A percentile compares a stretch with the other conserved stretches of the same genome.
Evolutionary conservation across 2,888 invertebrate species (phyloP).

Genomic region (Dascillus cervinus): DNA sequence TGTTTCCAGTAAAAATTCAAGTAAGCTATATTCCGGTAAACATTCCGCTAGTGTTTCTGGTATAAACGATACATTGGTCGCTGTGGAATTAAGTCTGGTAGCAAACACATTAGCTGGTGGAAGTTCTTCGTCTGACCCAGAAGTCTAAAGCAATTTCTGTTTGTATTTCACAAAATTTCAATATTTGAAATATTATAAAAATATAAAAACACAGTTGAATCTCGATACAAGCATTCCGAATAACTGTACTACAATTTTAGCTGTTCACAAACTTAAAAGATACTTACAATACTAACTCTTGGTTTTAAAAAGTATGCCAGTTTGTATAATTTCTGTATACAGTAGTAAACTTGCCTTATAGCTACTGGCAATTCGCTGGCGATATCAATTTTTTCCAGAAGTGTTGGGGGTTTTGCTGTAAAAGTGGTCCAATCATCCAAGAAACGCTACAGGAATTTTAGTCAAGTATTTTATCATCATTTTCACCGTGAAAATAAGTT

Average conservation of each 20-base stretch:
- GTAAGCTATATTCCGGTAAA: slow-evolving; percentile 44
- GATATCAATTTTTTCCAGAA: slow-evolving; percentile 43
- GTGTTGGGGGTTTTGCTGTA: slow-evolving; percentile 41
- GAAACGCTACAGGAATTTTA: slow-evolving; percentile 16
- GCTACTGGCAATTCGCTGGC: slow-evolving; percentile 13
- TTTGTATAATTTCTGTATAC: slow-evolving; percentile 23
- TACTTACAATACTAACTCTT: too few species aligned
- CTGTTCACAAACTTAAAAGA: too few species aligned
- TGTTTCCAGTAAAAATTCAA: slow-evolving; percentile 45
- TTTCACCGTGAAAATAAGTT: slow-evolving; percentile 1
- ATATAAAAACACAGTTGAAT: too few species aligned
- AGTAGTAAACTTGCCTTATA: slow-evolving; percentile 13
- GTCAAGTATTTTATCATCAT: background rate
- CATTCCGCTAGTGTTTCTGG: slow-evolving; percentile 35
- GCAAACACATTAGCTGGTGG: too few species aligned
- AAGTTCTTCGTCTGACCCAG: too few species aligned
- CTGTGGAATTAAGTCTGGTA: too few species aligned
- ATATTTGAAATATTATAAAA: too few species aligned
- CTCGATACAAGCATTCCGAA: too few species aligned
- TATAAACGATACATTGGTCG: too few species aligned
- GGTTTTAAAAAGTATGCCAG: slow-evolving; percentile 15
- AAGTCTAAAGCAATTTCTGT: too few species aligned
- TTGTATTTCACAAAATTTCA: too few species aligned
- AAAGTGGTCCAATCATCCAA: slow-evolving; percentile 18
- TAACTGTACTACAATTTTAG: too few species aligned